Base-by-base conservation (phyloP, 2,888 invertebrate genomes). In the Zaprionus lineosus region DNA sequence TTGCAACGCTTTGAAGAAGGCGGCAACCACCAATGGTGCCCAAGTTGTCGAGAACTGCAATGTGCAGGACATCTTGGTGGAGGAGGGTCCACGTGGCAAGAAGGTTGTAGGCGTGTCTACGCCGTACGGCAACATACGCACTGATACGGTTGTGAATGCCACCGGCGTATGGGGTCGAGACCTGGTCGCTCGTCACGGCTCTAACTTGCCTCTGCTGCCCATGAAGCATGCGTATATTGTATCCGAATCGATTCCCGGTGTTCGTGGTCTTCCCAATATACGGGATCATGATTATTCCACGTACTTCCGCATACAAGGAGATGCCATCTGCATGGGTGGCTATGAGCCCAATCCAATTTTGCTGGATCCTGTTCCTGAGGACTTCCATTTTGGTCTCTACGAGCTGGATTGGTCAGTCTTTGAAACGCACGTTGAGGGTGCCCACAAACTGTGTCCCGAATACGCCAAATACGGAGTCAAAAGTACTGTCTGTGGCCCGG, bases 141-240 rank as follows among this genome's bases (percentile, higher is more conserved):
- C 96, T 0, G 93, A 93, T 64, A 93, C 93, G 63, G 92, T 97
- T 1, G 93, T 97, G 1, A 97, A 97, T 65, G 90, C 90, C 0
- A 89, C 89, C 92, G 96, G 90, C 18, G 96, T 93, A 0, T 98
- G 97, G 97, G 94, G 96, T 0, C 93, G 94, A 2, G 92, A 94
- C 52, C 91, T 97, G 52, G 78, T 89, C 1, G 86, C 87, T 21
- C 87, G 84, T 14, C 85, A 88, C 40, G 90, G 89, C 3, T 86
- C 93, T 0, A 89, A 92, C 48, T 91, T 97, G 8, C 97, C 97
- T 0, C 76, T 97, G 21, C 91, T 95, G 7, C 94, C 96, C 0
- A 95, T 97, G 92, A 96, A 96, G 84, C 97, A 98, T 87, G 94
- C 97, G 0, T 98, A 97, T 84, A 93, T 97, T 3, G 93, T 97